phyloP scores from a whole-genome alignment of 2,797 vertebrate genomes.

The Tarsius wallacei region DNA sequence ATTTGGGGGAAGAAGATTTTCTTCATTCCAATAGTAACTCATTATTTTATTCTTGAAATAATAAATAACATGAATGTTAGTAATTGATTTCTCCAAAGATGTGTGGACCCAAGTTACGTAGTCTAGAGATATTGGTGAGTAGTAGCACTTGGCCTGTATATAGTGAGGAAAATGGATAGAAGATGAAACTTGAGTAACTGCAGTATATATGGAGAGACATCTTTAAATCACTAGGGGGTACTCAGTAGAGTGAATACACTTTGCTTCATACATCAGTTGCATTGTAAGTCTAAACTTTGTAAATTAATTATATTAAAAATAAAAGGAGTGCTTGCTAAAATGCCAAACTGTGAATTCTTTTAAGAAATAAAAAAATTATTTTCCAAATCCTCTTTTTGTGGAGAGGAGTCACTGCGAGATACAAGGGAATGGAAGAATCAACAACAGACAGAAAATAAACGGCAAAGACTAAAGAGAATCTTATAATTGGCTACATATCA shows the following conservation, averaged over 20 bases:
- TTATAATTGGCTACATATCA: background rate
- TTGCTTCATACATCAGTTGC: background rate
- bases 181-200: background rate
- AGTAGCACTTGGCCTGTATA: background rate
- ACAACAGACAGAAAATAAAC: constrained; percentile 39
- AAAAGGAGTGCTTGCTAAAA: constrained; percentile 45
- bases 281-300: constrained; percentile 28
- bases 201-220: background rate
- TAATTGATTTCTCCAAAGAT: constrained; percentile 52
- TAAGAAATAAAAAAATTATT: constrained; percentile 21
- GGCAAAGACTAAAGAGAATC: background rate
- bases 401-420: background rate
- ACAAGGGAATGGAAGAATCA: constrained; percentile 16
- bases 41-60: constrained; percentile 64
- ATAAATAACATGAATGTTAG: constrained; percentile 60
- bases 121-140: constrained; percentile 3
- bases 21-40: background rate
- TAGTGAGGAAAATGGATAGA: constrained; percentile 37
- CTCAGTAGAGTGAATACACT: background rate
- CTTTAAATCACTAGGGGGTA: constrained; percentile 1
- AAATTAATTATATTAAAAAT: constrained; percentile 55
- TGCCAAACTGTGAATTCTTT: constrained; percentile 30
- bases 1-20: constrained; percentile 33
- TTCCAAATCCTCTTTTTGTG: background rate
- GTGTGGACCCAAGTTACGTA: constrained; percentile 47